phyloP scores from a whole-genome alignment of 2,797 vertebrate species.

The Macropus fuliginosus region DNA sequence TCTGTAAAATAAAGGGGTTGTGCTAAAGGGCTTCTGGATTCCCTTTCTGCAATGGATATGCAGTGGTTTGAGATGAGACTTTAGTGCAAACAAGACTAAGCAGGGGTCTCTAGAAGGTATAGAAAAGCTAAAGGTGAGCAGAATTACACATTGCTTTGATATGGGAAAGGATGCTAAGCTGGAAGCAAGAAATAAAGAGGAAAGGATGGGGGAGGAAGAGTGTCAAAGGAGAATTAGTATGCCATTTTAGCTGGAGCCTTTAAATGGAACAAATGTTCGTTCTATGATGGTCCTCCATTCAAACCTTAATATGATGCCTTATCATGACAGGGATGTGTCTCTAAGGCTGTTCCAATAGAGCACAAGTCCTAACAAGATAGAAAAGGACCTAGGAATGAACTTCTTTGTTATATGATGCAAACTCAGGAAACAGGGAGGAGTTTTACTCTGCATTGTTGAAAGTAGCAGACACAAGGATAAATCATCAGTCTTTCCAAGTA shows the following conservation, averaged over 20 bases:
- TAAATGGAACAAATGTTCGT: conserved; percentile 47
- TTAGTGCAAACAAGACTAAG: neutral
- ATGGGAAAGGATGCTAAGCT: conserved; percentile 28
- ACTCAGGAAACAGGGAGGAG: neutral
- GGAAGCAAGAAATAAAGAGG: conserved; percentile 29
- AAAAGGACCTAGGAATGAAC: neutral
- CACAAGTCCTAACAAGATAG: neutral
- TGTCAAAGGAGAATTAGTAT: conserved; percentile 43
- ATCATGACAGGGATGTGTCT: neutral
- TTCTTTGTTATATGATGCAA: neutral
- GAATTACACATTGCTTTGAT: conserved; percentile 43
- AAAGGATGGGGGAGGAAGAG: neutral
- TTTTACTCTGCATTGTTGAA: neutral
- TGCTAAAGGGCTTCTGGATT: neutral
- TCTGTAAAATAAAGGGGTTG: conserved; percentile 36
- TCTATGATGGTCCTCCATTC: neutral
- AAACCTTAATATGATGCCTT: neutral
- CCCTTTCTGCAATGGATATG: neutral
- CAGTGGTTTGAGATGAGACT: neutral
- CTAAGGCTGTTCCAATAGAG: neutral
- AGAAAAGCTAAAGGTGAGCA: conserved; percentile 37
- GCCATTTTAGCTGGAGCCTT: conserved; percentile 43
- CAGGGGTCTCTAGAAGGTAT: neutral
- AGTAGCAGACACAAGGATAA: neutral
- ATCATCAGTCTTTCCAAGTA: neutral